Evolutionary conservation across 2,113 vertebrate species (phyloP), one percentile per base, ranked within the genome.

Genomic region (Phalacrocorax pelagicus): DNA sequence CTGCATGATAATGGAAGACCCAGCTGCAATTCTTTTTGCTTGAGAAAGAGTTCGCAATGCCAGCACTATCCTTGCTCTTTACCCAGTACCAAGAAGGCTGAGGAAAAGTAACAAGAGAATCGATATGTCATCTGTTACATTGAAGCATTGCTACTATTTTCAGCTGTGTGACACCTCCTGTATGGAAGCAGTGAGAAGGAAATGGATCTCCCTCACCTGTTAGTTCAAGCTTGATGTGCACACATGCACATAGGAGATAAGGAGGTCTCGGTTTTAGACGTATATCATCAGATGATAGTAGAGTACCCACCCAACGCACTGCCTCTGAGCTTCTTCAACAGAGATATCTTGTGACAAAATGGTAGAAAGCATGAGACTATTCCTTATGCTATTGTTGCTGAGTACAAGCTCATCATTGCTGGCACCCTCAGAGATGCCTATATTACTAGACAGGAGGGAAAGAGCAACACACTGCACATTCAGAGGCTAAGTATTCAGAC

Each of bases 71-170:
- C 47, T 72, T 0, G 1, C 65, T 85, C 49, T 71, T 79, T 22
- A 36, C 36, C 27, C 59, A n/a, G 17, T 2, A 66, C 55, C 34
- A 21, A 44, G 74, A 51, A 80, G 20, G 19, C n/a, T 55, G n/a
- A 83, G 42, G 15, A 54, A 65, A 83, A 75, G 32, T 57, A 86
- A 42, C 12, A 52, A 36, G 42, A 84, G 47, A 26, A 24, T 32
- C 0, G 0, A 27, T 1, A 10, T 46, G 26, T 21, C 29, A 42
- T 66, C 40, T 1, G 1, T 62, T 63, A 13, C 23, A 6, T 9
- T 75, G 86, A 84, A 83, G 15, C 27, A 83, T 32, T 70, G 20
- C 72, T 70, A 5, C 72, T 70, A 5, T 67, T 89, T 38, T 51
- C 83, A 42, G 83, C 5, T 32, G 14, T 26, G 81, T 83, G 81